Conservation (phyloP, 2,888 invertebrate species). For the Noctua pronuba region DNA sequence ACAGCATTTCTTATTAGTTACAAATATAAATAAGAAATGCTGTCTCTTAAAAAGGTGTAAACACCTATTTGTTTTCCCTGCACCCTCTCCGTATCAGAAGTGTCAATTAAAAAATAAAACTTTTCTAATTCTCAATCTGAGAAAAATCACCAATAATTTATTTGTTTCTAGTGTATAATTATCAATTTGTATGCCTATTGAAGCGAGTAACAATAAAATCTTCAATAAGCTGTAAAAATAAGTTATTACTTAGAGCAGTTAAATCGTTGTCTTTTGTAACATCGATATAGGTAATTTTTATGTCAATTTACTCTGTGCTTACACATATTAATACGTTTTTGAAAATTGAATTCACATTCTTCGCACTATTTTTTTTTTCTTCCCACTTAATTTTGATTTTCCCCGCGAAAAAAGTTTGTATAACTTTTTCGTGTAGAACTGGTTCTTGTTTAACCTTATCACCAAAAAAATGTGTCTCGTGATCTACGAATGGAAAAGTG, state of each 20-base stretch:
- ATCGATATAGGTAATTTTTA: conserved; percentile 14
- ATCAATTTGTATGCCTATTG: conserved; percentile 8
- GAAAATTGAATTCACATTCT: neutral
- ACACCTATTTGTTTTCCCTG: neutral
- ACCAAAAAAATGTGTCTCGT: neutral
- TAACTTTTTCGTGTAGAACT: neutral
- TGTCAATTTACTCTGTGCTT: conserved; percentile 25
- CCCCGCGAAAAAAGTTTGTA: neutral
- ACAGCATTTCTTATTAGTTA: no score
- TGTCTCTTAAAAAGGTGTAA: no score
- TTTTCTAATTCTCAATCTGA: neutral
- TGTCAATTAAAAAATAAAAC: neutral
- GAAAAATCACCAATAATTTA: neutral
- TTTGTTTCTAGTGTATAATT: neutral
- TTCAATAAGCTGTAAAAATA: conserved; percentile 3
- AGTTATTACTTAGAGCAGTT: conserved; percentile 9
- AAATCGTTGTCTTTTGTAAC: conserved; percentile 10
- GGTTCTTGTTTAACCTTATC: neutral
- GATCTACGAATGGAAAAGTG: neutral
- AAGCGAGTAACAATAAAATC: conserved; percentile 14
- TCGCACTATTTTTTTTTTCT: no score
- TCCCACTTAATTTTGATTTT: neutral
- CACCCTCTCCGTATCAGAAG: neutral
- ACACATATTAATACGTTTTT: conserved; percentile 25
- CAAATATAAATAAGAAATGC: no score